Percentiles rank a stretch among this genome's conserved stretches.
Evolutionary conservation across 2,797 vertebrate genomes (phyloP).

Genomic region (Hafferia zeledoni): DNA sequence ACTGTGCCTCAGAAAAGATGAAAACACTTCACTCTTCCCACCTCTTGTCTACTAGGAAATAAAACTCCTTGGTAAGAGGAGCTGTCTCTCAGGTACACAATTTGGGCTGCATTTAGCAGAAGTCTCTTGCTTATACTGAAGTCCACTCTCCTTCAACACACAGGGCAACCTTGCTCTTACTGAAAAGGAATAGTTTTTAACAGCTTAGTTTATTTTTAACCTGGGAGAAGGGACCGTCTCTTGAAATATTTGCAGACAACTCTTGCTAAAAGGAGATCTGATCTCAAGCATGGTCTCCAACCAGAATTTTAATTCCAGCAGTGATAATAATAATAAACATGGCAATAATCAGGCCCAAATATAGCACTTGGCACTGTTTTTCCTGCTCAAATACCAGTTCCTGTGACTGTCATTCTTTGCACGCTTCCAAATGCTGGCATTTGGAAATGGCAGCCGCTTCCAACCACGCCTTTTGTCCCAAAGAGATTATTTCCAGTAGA

Average conservation of each 20-base stretch:
- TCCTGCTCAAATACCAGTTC: constrained; percentile 17
- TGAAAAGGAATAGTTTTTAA: neutral
- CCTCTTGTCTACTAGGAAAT: neutral
- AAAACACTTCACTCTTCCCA: neutral
- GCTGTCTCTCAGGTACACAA: accelerated
- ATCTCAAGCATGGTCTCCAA: neutral
- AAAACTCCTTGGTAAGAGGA: neutral
- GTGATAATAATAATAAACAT: constrained; percentile 52
- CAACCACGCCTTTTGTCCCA: neutral
- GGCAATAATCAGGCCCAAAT: constrained; percentile 25
- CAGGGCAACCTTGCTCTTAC: neutral
- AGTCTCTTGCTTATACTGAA: neutral
- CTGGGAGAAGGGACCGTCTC: neutral
- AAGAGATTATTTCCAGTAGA: constrained; percentile 29
- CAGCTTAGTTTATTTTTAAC: neutral
- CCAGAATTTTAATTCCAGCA: neutral
- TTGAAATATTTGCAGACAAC: neutral
- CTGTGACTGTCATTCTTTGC: constrained; percentile 44
- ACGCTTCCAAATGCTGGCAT: constrained; percentile 11
- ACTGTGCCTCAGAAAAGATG: neutral
- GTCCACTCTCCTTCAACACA: neutral
- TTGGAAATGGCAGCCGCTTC: neutral
- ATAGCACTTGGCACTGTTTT: constrained; percentile 26
- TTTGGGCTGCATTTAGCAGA: neutral
- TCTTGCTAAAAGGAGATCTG: constrained; percentile 4